Evolutionary conservation across 2,888 invertebrate genomes (phyloP), one percentile per base, ranked within the genome.

Genomic region (Hypsopygia costalis): DNA sequence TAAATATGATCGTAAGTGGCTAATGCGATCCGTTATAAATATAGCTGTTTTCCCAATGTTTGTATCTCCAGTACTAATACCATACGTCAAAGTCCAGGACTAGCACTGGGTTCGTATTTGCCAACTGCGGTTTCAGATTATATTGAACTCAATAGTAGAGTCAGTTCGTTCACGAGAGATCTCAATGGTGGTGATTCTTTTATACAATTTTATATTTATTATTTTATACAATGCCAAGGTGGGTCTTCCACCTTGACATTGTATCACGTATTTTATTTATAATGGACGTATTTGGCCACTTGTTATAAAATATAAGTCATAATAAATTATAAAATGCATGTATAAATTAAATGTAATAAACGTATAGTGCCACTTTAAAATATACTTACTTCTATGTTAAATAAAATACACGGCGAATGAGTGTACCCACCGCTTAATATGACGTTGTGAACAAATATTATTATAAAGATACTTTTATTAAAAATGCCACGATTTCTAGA

Each of bases 341-440:
- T 46, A 40, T 34, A 41, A 46, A 34, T 32, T 43, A 45, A 45
- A 46, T 36, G 42, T 33, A 40, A 46, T 37, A 43, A 36, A 42
- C 32, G 33, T 41, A 46, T 52, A 53, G 49, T 52, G 52, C 44
- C 52, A 51, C 44, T 51, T 46, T 38, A 51, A 50, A 49, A 36
- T 49, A 47, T 49, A 16, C n/a, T n/a, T n/a, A n/a, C n/a, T 49
- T 52, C 32, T 31, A 45, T 48, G 33, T 51, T 35, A 42, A n/a
- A 43, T 9, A 36, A 48, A 51, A 43, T 30, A 38, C 42, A 39
- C 44, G 43, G 28, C 42, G 34, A 41, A 45, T 40, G 39, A 44
- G 47, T 51, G 42, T 56, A 58, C 62, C 55, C 53, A 62, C 58
- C 54, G 67, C 66, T 70, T 64, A 64, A 52, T 46, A 47, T 51